phyloP scores from a whole-genome alignment of 2,113 vertebrate genomes.

The Typhlomys cinereus region DNA sequence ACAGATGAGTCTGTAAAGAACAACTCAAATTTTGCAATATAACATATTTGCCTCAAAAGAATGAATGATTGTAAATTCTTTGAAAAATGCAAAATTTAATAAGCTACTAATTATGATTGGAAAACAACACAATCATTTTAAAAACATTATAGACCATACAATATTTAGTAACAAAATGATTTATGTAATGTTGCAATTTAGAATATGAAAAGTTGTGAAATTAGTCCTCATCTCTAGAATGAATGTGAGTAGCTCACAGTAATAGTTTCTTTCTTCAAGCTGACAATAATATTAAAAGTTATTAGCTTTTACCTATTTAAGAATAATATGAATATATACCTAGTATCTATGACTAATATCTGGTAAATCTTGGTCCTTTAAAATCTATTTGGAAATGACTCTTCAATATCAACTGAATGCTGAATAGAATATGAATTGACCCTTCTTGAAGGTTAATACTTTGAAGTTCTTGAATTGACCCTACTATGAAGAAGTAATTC shows the following conservation, averaged over 20 bases:
- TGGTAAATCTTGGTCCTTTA: background rate
- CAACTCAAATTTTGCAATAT: no score
- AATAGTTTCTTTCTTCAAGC: background rate
- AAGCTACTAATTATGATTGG: background rate
- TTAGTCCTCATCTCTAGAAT: background rate
- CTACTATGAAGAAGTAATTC: background rate
- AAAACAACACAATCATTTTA: background rate
- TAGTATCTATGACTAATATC: background rate
- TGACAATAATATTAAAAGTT: conserved; percentile 16
- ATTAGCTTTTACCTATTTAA: background rate
- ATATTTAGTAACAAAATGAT: conserved; percentile 5
- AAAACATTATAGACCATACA: background rate
- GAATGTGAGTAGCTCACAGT: background rate
- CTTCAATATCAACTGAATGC: background rate
- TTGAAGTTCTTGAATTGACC: background rate
- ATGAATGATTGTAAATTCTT: conserved; percentile 4
- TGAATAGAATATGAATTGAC: background rate
- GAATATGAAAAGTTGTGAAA: background rate
- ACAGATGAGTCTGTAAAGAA: no score
- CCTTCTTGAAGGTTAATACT: background rate
- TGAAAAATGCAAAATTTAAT: background rate
- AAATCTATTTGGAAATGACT: background rate
- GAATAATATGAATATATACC: background rate
- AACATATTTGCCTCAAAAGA: no score
- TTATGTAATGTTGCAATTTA: background rate